Base-by-base conservation (phyloP, 2,888 invertebrate genomes). In the Hoplodrina ambigua region DNA sequence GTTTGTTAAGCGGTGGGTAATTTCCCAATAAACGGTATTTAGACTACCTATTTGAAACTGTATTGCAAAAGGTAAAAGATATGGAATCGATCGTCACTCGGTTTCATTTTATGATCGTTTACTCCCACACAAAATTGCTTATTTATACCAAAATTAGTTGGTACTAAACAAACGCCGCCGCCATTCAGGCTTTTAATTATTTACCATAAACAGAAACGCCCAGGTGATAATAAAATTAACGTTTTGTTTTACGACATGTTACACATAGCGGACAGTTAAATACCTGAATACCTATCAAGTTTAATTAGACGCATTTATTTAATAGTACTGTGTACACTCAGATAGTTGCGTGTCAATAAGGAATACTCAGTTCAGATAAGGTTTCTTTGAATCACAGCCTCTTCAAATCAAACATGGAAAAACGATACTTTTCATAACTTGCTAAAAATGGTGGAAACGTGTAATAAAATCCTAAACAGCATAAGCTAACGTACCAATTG, bases 141-240 rank as follows among this genome's bases (percentile, higher is more conserved):
- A 84, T 78, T 83, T 78, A 83, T 78, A 80, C 80, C 72, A 78
- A 85, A 83, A 83, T 85, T 81, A 69, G 82, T 84, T 80, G 79
- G 50, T 73, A 67, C 44, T 73, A 77, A 79, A 87, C 70, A 84
- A 79, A 69, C 58, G 70, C 81, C 76, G 74, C 78, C 80, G 69
- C 80, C 78, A 75, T 76, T 69, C 33, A 33, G 33, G 68, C 58
- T 80, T 81, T 80, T 85, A 81, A 86, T 87, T 84, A 86, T 85
- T 86, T 82, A 84, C 77, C 82, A 81, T 76, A 81, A 67, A 83
- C 66, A 81, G 78, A 84, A 83, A 84, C 75, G 69, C 74, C 69
- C 81, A 72, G 53, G 64, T 75, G 69, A 75, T 77, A 78, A 85
- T 84, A 85, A 85, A 79, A 85, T 81, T 80, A 80, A 82, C 78